Conservation (phyloP, 2,113 vertebrate genomes). For the Epinephelus moara region DNA sequence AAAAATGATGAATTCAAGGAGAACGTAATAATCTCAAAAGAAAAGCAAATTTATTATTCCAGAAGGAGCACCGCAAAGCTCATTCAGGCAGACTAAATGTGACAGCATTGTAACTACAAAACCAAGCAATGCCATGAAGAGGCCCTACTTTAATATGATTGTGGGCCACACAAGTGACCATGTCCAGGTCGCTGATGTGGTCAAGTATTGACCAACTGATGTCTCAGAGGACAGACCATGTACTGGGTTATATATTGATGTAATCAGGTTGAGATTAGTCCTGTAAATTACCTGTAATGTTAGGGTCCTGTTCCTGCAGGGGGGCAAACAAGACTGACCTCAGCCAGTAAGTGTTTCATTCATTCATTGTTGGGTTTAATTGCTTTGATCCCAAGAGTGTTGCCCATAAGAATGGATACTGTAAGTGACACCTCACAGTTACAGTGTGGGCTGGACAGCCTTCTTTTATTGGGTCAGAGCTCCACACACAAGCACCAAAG, state of each 20-base stretch:
- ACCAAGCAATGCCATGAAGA: not conserved
- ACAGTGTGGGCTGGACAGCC: not conserved
- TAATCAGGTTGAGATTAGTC: slow-evolving; percentile 18
- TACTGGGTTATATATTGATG: slow-evolving; percentile 25
- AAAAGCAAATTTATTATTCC: not conserved
- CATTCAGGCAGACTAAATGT: not conserved
- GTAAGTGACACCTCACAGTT: not conserved
- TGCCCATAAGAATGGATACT: not conserved
- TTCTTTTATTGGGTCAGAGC: slow-evolving; percentile 4
- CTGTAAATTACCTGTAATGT: slow-evolving; percentile 14
- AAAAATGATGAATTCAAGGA: slow-evolving; percentile 6
- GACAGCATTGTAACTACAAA: not conserved
- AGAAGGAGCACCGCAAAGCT: not conserved
- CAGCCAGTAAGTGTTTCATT: not conserved
- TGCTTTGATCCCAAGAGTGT: not conserved
- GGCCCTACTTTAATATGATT: not conserved
- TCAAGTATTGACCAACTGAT: slow-evolving; percentile 18
- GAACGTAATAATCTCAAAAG: not conserved
- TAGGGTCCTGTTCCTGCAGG: not conserved
- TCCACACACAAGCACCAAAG: not conserved
- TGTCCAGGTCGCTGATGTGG: not conserved
- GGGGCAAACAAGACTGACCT: not conserved
- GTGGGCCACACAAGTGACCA: not conserved
- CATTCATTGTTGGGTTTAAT: not conserved
- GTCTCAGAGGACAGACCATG: not conserved